These are phyloP conservation scores for Notechis scutatus DNA, from an alignment of 2,113 vertebrate genomes.

Conservation along the genomic window DNA sequence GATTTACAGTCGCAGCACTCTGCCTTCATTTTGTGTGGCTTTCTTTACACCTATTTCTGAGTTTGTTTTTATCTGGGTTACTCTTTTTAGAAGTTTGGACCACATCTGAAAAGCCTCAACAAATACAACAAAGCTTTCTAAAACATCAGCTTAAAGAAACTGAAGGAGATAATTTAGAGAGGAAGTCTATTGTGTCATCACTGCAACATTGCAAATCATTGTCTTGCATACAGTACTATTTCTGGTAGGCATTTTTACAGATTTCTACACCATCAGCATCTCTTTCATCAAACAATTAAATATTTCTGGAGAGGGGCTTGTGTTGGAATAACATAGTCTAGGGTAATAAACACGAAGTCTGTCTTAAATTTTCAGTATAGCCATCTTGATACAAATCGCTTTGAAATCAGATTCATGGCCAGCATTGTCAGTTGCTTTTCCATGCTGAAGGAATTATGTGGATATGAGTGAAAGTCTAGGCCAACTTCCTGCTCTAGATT, in stretches of 20 bases:
- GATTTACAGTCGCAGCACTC: neutral
- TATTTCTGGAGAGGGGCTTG: neutral
- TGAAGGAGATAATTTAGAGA: slow-evolving; percentile 34
- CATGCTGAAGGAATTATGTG: neutral
- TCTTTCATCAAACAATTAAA: neutral
- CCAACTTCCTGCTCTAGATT: neutral
- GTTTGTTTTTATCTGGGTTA: neutral
- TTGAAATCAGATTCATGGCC: neutral
- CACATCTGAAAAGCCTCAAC: slow-evolving; percentile 39
- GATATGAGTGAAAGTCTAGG: neutral
- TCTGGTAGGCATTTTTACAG: slow-evolving; percentile 53
- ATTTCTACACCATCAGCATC: slow-evolving; percentile 2
- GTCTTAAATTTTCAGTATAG: neutral
- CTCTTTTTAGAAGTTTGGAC: neutral
- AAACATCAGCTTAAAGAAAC: slow-evolving; percentile 59
- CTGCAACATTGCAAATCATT: slow-evolving; percentile 54
- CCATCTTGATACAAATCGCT: neutral
- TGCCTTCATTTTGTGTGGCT: slow-evolving; percentile 14
- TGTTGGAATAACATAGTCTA: neutral
- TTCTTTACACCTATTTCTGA: slow-evolving; percentile 24
- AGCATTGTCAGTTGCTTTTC: neutral
- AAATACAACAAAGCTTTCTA: slow-evolving; percentile 43
- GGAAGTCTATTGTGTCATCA: slow-evolving; percentile 57
- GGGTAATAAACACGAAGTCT: neutral
- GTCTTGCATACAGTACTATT: slow-evolving; percentile 27